A percentile compares a stretch with the other conserved stretches of the same genome.
These are phyloP conservation scores for Platichthys flesus DNA, from an alignment of 2,113 vertebrate genomes.

Conservation along the genomic window DNA sequence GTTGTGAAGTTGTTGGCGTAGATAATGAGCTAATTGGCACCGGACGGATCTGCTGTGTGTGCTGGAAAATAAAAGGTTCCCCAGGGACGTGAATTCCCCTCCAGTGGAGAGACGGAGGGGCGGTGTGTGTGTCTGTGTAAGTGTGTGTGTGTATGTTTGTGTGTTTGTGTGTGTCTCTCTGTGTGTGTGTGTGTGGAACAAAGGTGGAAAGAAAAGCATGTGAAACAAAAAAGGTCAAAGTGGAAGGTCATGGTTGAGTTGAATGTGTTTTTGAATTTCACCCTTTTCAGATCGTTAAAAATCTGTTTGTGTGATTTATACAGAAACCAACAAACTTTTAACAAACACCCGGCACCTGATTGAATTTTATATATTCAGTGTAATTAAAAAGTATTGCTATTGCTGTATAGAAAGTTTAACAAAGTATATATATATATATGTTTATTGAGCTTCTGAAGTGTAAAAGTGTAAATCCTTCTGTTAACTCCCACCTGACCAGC, in stretches of 20 bases:
- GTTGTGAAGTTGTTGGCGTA: slow-evolving; percentile 63
- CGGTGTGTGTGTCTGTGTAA: neutral
- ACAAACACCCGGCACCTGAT: no score
- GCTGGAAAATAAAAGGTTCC: slow-evolving; percentile 82
- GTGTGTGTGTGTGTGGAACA: neutral
- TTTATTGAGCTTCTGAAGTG: no score
- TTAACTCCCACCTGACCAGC: no score
- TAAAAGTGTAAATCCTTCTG: no score
- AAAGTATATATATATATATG: no score
- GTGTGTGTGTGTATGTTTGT: slow-evolving; percentile 10
- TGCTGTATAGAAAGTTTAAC: no score
- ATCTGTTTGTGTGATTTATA: no score
- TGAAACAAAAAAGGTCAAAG: slow-evolving; percentile 46
- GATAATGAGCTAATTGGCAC: slow-evolving; percentile 78
- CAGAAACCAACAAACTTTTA: no score
- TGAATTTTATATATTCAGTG: no score
- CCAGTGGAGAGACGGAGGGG: slow-evolving; percentile 30
- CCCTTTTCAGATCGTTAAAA: no score
- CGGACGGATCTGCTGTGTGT: slow-evolving; percentile 73
- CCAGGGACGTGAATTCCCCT: slow-evolving; percentile 61
- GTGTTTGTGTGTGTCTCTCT: slow-evolving; percentile 1
- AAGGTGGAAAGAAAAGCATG: slow-evolving; percentile 19
- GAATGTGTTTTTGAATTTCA: no score
- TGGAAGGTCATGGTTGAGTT: slow-evolving; percentile 2
- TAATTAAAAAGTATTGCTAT: no score